Evolutionary conservation across 2,888 invertebrate genomes (phyloP), one percentile per base, ranked within the genome.

Genomic region (Podotricha telesiphe): DNA sequence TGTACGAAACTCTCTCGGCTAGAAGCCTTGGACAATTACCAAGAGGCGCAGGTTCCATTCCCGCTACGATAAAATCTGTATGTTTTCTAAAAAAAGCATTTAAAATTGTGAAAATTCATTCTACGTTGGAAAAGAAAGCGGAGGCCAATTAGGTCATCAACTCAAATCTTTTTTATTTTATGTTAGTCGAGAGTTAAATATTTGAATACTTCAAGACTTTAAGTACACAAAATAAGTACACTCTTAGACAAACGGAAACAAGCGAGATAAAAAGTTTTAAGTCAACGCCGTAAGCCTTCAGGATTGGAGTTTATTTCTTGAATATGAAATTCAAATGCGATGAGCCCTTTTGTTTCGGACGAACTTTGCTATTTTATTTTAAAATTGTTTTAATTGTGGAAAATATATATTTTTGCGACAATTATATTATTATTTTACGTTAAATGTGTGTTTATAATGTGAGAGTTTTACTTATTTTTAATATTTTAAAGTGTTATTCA

Each of bases 281-380:
- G 42, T 22, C 20, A 58, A n/a, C 42, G 15, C 58, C 17, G 59
- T 58, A 42, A 58, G 42, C 59, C 8, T 62, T 62, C 28, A 48
- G 48, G 10, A 48, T 13, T 19, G 17, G 15, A 48, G 62, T 34
- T 48, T 62, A 47, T 47, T 62, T 62, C 47, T 47, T 19, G 34
- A 62, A 47, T 62, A 62, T 62, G 48, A 62, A 59, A 45, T 59
- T 59, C 11, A n/a, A 45, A 59, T 59, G 22, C 42, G 28, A 61
- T 47, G 61, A n/a, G 47, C 28, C 61, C 34, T 62, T 62, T 28
- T 47, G 47, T 61, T 62, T 47, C 47, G 34, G 17, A 28, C 45
- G 17, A 34, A 62, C 2, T 48, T 19, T 17, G 19, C 17, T 62
- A 15, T 19, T 62, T 13, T 48, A n/a, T 48, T 48, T 34, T 7